A percentile compares a stretch with the other conserved stretches of the same genome.
Conservation (phyloP, 1,140 invertebrate genomes). For the Euura saliciscinereae region DNA sequence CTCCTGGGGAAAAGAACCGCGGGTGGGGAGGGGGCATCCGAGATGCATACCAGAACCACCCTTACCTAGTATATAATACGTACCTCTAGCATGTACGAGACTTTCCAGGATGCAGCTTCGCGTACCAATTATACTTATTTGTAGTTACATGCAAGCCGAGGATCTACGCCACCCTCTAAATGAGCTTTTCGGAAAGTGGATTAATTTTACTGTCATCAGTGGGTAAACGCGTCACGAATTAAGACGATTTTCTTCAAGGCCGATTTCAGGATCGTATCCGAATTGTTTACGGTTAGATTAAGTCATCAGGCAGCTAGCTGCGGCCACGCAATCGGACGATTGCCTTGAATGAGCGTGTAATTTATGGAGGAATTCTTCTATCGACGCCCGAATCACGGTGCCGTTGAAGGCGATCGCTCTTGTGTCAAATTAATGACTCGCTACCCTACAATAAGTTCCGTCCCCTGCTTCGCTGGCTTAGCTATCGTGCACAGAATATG, state of each 20-base stretch:
- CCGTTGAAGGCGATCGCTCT: constrained; percentile 8
- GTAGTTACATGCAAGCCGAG: no score
- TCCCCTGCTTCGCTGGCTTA: background rate
- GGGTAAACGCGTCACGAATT: background rate
- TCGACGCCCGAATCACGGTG: constrained; percentile 17
- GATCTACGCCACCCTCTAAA: no score
- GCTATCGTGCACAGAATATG: background rate
- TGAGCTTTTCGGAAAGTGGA: background rate
- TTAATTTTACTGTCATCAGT: background rate
- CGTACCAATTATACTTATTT: background rate
- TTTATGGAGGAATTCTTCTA: constrained; percentile 23
- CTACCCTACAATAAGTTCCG: background rate
- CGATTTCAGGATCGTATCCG: no score
- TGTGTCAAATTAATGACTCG: constrained; percentile 18
- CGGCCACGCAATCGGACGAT: background rate
- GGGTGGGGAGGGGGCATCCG: background rate
- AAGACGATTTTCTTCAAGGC: no score
- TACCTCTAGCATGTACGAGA: background rate
- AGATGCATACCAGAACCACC: constrained; percentile 8
- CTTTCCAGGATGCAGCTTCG: background rate
- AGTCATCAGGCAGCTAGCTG: background rate
- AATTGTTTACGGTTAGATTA: background rate
- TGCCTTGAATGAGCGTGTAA: constrained; percentile 22
- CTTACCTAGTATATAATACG: background rate
- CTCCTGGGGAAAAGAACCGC: background rate